Percentiles rank a stretch among this genome's conserved stretches.
These are phyloP conservation scores for Diceros bicornis DNA, from an alignment of 2,797 vertebrate genomes.

Conservation along the genomic window DNA sequence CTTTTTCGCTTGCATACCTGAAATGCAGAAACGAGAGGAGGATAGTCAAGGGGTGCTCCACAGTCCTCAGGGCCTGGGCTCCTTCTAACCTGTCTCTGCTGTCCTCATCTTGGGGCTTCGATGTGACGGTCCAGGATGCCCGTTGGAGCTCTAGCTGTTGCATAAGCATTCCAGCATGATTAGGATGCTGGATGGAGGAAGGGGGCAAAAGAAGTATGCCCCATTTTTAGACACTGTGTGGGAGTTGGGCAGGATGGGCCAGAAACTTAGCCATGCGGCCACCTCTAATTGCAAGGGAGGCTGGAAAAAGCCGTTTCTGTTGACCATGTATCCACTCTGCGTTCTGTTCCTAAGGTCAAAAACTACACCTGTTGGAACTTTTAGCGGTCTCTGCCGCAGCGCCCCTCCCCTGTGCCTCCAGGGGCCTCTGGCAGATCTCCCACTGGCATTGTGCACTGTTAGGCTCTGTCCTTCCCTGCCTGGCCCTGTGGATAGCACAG, in stretches of 20 bases:
- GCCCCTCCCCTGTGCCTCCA: neutral
- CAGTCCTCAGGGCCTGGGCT: neutral
- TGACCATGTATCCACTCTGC: neutral
- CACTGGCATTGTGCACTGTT: too few species aligned
- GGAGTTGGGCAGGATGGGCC: too few species aligned
- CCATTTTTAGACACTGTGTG: neutral
- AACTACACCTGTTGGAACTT: neutral
- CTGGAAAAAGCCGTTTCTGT: neutral
- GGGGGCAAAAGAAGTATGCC: neutral
- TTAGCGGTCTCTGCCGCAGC: neutral
- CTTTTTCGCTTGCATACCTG: neutral
- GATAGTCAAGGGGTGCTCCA: accelerated
- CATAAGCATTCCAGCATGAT: neutral
- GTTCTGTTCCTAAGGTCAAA: neutral
- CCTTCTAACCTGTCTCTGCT: neutral
- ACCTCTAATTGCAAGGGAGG: neutral
- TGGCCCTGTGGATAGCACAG: neutral
- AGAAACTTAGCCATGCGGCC: neutral
- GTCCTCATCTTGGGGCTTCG: neutral
- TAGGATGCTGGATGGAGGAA: neutral
- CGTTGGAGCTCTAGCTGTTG: neutral
- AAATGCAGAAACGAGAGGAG: neutral
- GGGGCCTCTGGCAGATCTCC: neutral
- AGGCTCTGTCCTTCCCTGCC: neutral
- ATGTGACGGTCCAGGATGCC: neutral